Conservation (phyloP, 2,113 vertebrate genomes). For the Echinops telfairi region DNA sequence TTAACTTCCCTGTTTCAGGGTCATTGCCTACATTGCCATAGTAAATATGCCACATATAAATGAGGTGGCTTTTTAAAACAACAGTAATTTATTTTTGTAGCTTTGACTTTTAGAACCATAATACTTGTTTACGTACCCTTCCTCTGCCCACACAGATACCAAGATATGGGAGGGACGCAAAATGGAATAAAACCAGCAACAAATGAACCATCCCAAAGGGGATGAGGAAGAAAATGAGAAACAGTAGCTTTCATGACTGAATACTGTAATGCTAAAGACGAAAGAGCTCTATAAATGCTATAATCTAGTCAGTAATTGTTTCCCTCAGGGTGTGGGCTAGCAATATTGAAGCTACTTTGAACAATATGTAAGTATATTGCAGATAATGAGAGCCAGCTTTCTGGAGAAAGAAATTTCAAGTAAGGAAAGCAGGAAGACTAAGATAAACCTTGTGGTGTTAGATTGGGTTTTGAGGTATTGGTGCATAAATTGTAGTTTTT, state of each 20-base stretch:
- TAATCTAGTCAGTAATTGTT: slow-evolving; percentile 37
- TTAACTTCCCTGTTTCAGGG: slow-evolving; percentile 55
- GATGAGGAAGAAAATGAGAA: not conserved
- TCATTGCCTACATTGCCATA: slow-evolving; percentile 51
- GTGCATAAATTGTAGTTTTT: slow-evolving; percentile 41
- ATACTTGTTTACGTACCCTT: slow-evolving; percentile 45
- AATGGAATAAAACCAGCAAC: slow-evolving; percentile 13
- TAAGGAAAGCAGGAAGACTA: not conserved
- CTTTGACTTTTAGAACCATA: slow-evolving; percentile 44
- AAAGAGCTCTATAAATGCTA: slow-evolving; percentile 10
- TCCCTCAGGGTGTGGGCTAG: slow-evolving; percentile 21
- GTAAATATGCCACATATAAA: slow-evolving; percentile 63
- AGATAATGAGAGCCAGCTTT: slow-evolving; percentile 45
- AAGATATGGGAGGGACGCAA: not conserved
- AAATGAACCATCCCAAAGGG: not conserved
- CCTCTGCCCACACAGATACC: not conserved
- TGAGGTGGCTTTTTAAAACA: slow-evolving; percentile 32
- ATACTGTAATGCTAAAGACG: slow-evolving; percentile 1
- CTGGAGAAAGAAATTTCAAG: slow-evolving; percentile 39
- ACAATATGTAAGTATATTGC: slow-evolving; percentile 28
- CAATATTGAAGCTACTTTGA: slow-evolving; percentile 61
- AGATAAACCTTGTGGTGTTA: slow-evolving; percentile 14
- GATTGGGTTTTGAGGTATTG: slow-evolving; percentile 32
- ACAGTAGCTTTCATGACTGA: slow-evolving; percentile 16
- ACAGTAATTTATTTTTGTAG: slow-evolving; percentile 58